These are phyloP conservation scores for Drosophila yakuba DNA, from an alignment of 1,140 invertebrate genomes.

Conservation along the genomic window DNA sequence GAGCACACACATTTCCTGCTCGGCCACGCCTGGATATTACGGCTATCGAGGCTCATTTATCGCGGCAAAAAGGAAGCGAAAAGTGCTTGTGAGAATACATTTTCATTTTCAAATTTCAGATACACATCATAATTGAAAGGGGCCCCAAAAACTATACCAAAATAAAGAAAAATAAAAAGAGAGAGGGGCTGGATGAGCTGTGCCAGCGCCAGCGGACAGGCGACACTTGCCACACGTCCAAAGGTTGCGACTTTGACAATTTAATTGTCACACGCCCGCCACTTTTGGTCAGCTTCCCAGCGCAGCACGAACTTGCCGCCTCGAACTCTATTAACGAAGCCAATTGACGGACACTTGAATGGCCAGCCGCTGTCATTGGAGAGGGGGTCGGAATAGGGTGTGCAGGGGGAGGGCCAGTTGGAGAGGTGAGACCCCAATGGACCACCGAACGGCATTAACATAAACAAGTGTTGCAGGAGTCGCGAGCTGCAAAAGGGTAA, in stretches of 20 bases:
- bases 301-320: constrained; percentile 54
- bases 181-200: constrained; percentile 16
- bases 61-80: constrained; percentile 30
- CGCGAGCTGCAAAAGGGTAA: constrained; percentile 46
- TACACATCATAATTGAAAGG: constrained; percentile 80
- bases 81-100: constrained; percentile 51
- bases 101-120: constrained; percentile 47
- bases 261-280: constrained; percentile 83
- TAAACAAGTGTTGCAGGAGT: constrained; percentile 64
- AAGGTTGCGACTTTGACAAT: constrained; percentile 73
- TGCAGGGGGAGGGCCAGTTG: background rate
- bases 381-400: background rate
- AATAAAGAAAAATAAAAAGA: background rate
- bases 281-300: constrained; percentile 64
- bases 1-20: constrained; percentile 37
- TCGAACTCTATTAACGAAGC: constrained; percentile 80
- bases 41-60: constrained; percentile 75
- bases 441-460: constrained; percentile 61
- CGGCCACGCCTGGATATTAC: constrained; percentile 61
- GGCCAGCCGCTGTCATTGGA: constrained; percentile 60
- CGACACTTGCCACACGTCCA: constrained; percentile 79
- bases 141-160: background rate
- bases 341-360: constrained; percentile 83
- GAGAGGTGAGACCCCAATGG: constrained; percentile 13
- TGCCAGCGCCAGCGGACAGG: constrained; percentile 11